phyloP scores from a whole-genome alignment of 2,113 vertebrate species.

The Toxotes chatareus region DNA sequence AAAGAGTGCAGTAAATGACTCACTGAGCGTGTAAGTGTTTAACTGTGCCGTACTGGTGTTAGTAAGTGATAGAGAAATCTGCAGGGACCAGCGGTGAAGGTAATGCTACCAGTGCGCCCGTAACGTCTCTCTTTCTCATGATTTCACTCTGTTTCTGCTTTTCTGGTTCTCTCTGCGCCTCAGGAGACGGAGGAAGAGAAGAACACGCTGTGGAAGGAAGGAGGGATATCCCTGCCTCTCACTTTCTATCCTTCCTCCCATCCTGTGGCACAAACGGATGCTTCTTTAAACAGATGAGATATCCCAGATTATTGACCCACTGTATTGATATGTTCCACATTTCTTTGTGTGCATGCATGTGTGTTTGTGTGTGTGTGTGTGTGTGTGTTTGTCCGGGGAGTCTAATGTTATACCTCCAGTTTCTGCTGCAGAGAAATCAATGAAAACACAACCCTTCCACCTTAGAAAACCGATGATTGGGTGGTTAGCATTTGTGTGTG shows the following conservation, averaged over 20 bases:
- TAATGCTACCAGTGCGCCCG: constrained; percentile 41
- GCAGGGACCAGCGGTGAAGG: constrained; percentile 48
- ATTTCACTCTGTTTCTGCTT: constrained; percentile 38
- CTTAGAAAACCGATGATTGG: constrained; percentile 59
- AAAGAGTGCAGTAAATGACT: constrained; percentile 59
- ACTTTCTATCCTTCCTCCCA: constrained; percentile 29
- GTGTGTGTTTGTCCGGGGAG: constrained; percentile 63
- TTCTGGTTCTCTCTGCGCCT: constrained; percentile 19
- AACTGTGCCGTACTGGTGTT: constrained; percentile 70
- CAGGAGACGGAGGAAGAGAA: constrained; percentile 40
- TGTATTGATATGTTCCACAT: constrained; percentile 67
- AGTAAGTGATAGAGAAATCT: constrained; percentile 69
- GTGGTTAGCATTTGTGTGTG: constrained; percentile 22
- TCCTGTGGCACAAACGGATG: constrained; percentile 43
- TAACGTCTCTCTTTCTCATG: constrained; percentile 36
- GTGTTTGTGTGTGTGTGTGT: constrained; percentile 32
- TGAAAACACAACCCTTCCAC: constrained; percentile 63
- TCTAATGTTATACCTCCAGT: constrained; percentile 70
- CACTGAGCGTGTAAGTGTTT: constrained; percentile 72
- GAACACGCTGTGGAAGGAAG: constrained; percentile 40
- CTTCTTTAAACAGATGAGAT: constrained; percentile 65
- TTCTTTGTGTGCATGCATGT: constrained; percentile 26
- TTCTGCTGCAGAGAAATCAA: constrained; percentile 80
- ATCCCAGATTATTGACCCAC: constrained; percentile 63
- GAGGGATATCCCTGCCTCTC: constrained; percentile 40